phyloP scores from a whole-genome alignment of 2,113 vertebrate genomes.

The Pseudorasbora parva region DNA sequence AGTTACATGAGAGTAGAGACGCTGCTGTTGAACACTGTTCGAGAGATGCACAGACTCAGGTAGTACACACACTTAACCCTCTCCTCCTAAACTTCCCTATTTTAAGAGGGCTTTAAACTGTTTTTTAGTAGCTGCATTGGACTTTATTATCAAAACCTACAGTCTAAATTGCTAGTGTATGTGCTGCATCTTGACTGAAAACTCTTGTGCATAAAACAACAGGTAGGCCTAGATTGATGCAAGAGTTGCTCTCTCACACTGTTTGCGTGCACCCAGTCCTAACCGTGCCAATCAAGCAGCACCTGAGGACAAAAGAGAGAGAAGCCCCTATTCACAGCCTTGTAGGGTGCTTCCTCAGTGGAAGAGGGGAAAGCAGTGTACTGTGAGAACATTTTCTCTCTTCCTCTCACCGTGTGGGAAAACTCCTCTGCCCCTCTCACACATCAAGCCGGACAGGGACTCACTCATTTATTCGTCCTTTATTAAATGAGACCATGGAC shows the following conservation, averaged over 20 bases:
- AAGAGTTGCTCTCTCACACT: slow-evolving; percentile 25
- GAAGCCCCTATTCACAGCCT: slow-evolving; percentile 50
- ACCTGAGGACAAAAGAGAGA: slow-evolving; percentile 52
- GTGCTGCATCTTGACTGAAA: not conserved
- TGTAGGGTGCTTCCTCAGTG: slow-evolving; percentile 55
- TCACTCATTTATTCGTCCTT: slow-evolving; percentile 64
- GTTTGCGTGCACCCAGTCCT: slow-evolving; percentile 46
- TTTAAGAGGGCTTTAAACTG: no score
- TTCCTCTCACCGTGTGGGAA: slow-evolving; percentile 80
- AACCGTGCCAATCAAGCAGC: slow-evolving; percentile 43
- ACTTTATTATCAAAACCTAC: no score
- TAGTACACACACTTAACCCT: no score
- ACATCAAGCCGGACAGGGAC: slow-evolving; percentile 70
- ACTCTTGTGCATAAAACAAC: not conserved
- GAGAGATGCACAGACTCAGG: no score
- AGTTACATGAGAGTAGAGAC: no score
- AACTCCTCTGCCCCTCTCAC: slow-evolving; percentile 72
- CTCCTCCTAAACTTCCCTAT: no score
- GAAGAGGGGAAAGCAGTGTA: slow-evolving; percentile 48
- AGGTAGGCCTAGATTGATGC: not conserved
- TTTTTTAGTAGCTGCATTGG: no score
- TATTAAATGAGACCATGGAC: slow-evolving; percentile 71
- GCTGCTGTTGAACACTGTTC: no score
- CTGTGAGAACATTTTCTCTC: slow-evolving; percentile 71
- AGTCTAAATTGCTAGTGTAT: not conserved